These are phyloP conservation scores for Fabriciana adippe DNA, from an alignment of 2,888 invertebrate species.

Conservation along the genomic window DNA sequence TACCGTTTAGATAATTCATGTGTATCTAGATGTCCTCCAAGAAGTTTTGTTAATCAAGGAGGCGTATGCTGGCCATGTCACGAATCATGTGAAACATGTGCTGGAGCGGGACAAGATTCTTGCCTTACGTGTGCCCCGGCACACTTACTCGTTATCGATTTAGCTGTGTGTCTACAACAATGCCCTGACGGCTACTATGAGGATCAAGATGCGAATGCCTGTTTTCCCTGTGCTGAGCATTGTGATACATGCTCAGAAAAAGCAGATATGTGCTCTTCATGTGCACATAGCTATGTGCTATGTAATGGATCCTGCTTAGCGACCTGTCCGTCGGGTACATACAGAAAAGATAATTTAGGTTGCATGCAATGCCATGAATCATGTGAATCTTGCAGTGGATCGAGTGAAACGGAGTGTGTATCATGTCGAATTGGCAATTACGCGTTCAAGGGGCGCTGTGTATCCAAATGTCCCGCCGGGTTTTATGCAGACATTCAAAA, in stretches of 20 bases:
- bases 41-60: conserved; percentile 91
- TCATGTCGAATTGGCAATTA: conserved; percentile 88
- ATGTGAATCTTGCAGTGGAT: conserved; percentile 92
- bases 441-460: conserved; percentile 87
- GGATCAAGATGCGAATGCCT: conserved; percentile 89
- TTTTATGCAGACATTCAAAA: conserved; percentile 89
- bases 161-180: conserved; percentile 92
- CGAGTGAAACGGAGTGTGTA: conserved; percentile 89
- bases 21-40: conserved; percentile 91
- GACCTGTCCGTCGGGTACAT: conserved; percentile 91
- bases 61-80: conserved; percentile 94
- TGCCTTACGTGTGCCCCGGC: conserved; percentile 93
- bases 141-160: conserved; percentile 90
- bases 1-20: conserved; percentile 92
- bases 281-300: conserved; percentile 93
- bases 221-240: conserved; percentile 93
- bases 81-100: conserved; percentile 94
- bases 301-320: conserved; percentile 92
- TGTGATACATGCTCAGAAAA: conserved; percentile 93
- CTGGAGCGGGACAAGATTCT: conserved; percentile 92
- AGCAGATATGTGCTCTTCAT: conserved; percentile 92
- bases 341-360: conserved; percentile 93
- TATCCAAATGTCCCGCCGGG: conserved; percentile 87
- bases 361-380: conserved; percentile 90
- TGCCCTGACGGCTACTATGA: conserved; percentile 95